Conservation (phyloP, 2,888 invertebrate species). For the Cerastoderma edule region DNA sequence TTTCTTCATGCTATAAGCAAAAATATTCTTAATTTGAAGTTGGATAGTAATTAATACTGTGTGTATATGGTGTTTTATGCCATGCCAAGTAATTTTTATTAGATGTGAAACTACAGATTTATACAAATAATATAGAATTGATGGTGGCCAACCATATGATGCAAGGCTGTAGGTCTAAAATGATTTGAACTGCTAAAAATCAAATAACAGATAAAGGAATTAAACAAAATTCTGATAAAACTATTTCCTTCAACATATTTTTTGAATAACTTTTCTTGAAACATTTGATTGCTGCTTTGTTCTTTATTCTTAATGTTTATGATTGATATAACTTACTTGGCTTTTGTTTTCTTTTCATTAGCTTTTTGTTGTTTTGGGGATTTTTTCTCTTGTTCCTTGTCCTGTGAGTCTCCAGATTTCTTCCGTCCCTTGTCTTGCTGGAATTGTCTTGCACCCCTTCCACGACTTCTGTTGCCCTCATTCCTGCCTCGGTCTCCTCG, state of each 20-base stretch:
- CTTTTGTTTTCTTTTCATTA: conserved; percentile 7
- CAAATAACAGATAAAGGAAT: too few relatives aligned
- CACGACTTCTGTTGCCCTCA: conserved; percentile 15
- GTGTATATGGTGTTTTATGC: too few relatives aligned
- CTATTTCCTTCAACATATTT: too few relatives aligned
- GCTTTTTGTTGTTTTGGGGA: conserved; percentile 15
- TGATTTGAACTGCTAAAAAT: too few relatives aligned
- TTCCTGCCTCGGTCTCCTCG: conserved; percentile 39
- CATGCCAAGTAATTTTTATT: not conserved
- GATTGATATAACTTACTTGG: conserved; percentile 4
- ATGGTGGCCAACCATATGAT: too few relatives aligned
- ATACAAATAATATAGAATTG: too few relatives aligned
- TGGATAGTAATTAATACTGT: not conserved
- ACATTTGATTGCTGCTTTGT: too few relatives aligned
- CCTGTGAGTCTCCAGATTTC: conserved; percentile 8
- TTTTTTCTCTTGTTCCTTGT: not conserved
- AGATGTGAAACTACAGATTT: not conserved
- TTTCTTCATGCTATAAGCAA: conserved; percentile 28
- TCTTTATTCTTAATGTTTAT: not conserved
- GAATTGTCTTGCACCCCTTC: conserved; percentile 7
- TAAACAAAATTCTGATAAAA: too few relatives aligned
- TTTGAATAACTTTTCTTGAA: too few relatives aligned
- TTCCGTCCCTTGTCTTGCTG: conserved; percentile 10
- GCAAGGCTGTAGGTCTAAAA: too few relatives aligned
- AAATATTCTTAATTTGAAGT: not conserved